phyloP scores from a whole-genome alignment of 2,113 vertebrate species.

The Tragelaphus strepsiceros region DNA sequence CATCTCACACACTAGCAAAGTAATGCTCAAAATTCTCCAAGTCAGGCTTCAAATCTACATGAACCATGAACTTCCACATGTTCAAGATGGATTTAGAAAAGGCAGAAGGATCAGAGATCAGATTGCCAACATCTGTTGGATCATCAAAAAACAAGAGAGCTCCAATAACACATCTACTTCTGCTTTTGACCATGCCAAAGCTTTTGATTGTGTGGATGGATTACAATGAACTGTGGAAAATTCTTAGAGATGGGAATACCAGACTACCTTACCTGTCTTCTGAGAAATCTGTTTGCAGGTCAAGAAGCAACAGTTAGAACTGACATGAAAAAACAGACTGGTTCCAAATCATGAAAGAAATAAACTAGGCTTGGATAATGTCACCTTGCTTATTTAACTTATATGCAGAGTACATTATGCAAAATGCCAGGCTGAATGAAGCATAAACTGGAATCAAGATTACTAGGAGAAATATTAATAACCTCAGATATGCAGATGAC shows the following conservation, averaged over 20 bases:
- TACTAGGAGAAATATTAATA: accelerated
- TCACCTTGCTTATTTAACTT: not conserved
- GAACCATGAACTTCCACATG: not conserved
- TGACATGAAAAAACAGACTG: not conserved
- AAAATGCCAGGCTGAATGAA: not conserved
- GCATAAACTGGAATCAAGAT: not conserved
- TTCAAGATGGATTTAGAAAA: not conserved
- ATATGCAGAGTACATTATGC: not conserved
- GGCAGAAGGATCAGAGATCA: not conserved
- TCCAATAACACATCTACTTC: not conserved
- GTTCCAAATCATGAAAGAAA: not conserved
- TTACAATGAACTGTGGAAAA: not conserved
- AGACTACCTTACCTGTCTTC: not conserved
- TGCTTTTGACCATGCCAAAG: not conserved
- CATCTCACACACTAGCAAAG: not conserved
- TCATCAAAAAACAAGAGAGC: not conserved
- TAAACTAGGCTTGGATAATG: not conserved
- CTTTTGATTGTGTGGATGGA: not conserved
- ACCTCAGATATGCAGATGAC: not conserved
- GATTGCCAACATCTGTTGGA: accelerated
- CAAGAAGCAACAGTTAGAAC: not conserved
- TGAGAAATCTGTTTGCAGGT: not conserved
- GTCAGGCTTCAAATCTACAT: not conserved
- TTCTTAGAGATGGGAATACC: not conserved
- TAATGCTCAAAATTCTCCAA: not conserved